Evolutionary conservation across 2,888 invertebrate species (phyloP), one percentile per base, ranked within the genome.

Genomic region (Syrista parreyssii): DNA sequence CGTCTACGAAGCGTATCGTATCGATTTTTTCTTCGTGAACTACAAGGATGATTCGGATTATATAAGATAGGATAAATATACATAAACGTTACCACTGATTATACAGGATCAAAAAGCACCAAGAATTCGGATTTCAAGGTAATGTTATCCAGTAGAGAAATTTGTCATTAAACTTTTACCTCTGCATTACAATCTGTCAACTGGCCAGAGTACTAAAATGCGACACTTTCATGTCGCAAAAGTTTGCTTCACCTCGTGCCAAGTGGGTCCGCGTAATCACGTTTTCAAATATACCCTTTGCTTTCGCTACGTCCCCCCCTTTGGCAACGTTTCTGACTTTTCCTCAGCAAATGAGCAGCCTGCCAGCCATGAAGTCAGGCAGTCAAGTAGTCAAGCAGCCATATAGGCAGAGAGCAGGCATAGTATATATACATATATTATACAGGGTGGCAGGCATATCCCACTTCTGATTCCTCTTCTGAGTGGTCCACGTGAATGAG

Each of bases 191-290:
- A 9, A 23, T 23, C 23, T 55, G 23, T 55, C 55, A 2, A 55
- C 55, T 55, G 23, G 9, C 55, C 55, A 9, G 23, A 23, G 55
- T 55, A 9, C 23, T 23, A 55, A 55, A 55, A 55, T 55, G 23
- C 55, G 55, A 55, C 2, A 23, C 55, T 55, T 55, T 55, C 11
- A 33, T 33, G 71, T 33, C 71, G 32, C 32, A 2, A 31, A 71
- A 71, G 71, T 71, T 71, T 71, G 11, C 71, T 23, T 71, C 71
- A 31, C 12, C n/a, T 31, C 12, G 3, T 32, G 71, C 32, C 71
- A 71, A 71, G 31, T 71, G 71, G 71, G 71, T 32, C 71, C 32
- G 71, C 71, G 31, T 71, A 71, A 71, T 71, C 71, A 71, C 71
- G 33, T 3, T 71, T 31, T 31, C 71, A 30, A 71, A 71, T 71